phyloP scores from a whole-genome alignment of 1,140 invertebrate species.

The Pomacea maculata region DNA sequence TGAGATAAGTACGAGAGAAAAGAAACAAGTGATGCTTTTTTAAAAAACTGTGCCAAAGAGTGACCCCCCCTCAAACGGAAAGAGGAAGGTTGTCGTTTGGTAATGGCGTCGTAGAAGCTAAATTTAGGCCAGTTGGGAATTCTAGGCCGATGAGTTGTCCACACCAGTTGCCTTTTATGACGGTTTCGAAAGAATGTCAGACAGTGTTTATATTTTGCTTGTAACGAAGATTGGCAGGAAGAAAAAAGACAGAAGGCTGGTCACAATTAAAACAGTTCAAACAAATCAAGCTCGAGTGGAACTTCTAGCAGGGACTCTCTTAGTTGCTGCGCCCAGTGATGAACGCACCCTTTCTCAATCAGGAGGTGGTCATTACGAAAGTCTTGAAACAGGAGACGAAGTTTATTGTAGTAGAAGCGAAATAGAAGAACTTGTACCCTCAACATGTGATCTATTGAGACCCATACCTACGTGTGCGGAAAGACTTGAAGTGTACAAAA shows the following conservation, averaged over 20 bases:
- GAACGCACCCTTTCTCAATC: neutral
- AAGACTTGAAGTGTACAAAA: slow-evolving; percentile 48
- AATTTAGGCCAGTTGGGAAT: slow-evolving; percentile 6
- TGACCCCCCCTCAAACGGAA: no score
- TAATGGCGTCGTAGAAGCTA: slow-evolving; percentile 17
- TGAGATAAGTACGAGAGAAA: no score
- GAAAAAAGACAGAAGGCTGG: slow-evolving; percentile 38
- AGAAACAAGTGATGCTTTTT: no score
- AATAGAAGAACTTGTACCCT: slow-evolving; percentile 32
- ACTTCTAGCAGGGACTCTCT: slow-evolving; percentile 48
- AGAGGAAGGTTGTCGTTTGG: slow-evolving; percentile 2
- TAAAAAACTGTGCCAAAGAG: no score
- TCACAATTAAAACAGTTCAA: slow-evolving; percentile 27
- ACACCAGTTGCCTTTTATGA: neutral
- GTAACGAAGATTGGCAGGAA: slow-evolving; percentile 48
- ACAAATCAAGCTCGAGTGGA: slow-evolving; percentile 32
- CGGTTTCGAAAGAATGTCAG: slow-evolving; percentile 20
- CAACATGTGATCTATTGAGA: slow-evolving; percentile 42
- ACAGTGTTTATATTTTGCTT: slow-evolving; percentile 40
- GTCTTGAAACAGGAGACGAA: slow-evolving; percentile 48
- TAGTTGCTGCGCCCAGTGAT: slow-evolving; percentile 25
- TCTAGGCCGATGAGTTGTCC: slow-evolving; percentile 14
- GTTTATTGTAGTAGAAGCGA: slow-evolving; percentile 38
- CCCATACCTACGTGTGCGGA: slow-evolving; percentile 54
- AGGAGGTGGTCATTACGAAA: slow-evolving; percentile 36